These are phyloP conservation scores for Coelinius sp. DNA, from an alignment of 2,888 invertebrate genomes.

Conservation along the genomic window DNA sequence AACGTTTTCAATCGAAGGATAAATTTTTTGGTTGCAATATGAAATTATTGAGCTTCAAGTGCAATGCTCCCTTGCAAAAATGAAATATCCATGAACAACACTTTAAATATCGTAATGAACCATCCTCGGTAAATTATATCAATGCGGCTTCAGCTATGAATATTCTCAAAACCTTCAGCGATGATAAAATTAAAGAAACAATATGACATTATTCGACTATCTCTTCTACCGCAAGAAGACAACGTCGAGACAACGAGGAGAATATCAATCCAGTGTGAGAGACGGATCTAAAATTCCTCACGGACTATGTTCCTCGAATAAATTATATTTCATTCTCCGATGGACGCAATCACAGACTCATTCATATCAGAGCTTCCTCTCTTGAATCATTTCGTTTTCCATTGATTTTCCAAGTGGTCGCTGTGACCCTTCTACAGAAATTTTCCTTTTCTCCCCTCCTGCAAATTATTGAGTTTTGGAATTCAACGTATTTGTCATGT, in stretches of 20 bases:
- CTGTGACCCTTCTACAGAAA: neutral
- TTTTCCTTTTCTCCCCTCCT: neutral
- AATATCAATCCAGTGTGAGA: conserved; percentile 53
- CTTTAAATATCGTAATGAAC: neutral
- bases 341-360: conserved; percentile 65
- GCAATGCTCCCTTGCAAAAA: no score
- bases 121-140: neutral
- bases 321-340: conserved; percentile 65
- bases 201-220: conserved; percentile 59
- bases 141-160: no score
- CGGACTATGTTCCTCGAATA: conserved; percentile 57
- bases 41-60: neutral
- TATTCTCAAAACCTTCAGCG: neutral
- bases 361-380: conserved; percentile 52
- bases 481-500: no score
- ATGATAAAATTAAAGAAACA: conserved; percentile 63
- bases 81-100: neutral
- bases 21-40: no score
- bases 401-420: neutral
- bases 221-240: conserved; percentile 16
- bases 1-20: no score
- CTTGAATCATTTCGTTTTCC: neutral
- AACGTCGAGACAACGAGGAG: conserved; percentile 41
- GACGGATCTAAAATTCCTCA: conserved; percentile 36
- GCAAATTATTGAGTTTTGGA: neutral